Evolutionary conservation across 2,888 invertebrate genomes (phyloP), one percentile per base, ranked within the genome.

Genomic region (Acleris literana): DNA sequence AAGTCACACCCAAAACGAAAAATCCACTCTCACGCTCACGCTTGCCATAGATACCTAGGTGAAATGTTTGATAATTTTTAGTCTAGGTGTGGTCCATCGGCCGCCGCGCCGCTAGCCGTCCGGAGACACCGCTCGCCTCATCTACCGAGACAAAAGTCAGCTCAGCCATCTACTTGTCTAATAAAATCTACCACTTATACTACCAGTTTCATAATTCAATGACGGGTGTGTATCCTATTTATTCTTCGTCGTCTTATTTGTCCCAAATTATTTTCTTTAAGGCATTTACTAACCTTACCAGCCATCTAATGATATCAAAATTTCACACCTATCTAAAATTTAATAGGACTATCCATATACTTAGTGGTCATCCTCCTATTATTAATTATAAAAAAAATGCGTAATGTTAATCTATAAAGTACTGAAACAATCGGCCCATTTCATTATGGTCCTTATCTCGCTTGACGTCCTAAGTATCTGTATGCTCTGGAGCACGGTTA

Each of bases 1-100:
- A 92, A 91, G 88, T 92, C 92, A 92, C 92, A 91, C 92, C 91
- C 92, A 90, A 92, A 92, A 92, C 90, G 90, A 90, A 92, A 91
- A 92, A 90, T 92, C 87, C 93, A 93, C 93, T 92, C 93, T 91
- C 93, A 93, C 93, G 91, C 93, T 91, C 92, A 93, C 93, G 86
- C 93, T 93, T 91, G 91, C 90, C 88, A 92, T 92, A 93, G 93
- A 92, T 92, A 93, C 92, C 92, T 92, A 93, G 92, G 92, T 90
- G 90, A 90, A 92, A 90, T 88, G 88, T 91, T 89, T 88, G 89
- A 85, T 87, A 86, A 90, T 90, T 71, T 57, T 85, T 90, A 92
- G 90, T 90, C 85, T 89, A 91, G 91, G 88, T 87, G 91, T 84
- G 82, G 88, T 88, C 92, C 91, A 87, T 86, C 85, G 85, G 87